phyloP scores from a whole-genome alignment of 2,888 invertebrate species.

The Salticus scenicus region DNA sequence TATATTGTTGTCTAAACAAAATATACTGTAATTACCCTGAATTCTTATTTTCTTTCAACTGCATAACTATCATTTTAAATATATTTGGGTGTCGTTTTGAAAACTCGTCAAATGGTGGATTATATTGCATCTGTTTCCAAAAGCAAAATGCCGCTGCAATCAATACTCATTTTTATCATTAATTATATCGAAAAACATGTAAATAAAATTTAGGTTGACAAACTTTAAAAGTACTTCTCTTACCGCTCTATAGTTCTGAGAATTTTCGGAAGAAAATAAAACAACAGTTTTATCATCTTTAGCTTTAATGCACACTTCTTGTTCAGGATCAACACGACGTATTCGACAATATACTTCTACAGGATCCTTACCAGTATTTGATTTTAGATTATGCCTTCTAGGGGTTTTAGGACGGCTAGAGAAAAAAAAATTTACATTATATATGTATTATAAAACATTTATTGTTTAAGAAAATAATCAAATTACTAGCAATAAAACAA shows the following conservation, averaged over 20 bases:
- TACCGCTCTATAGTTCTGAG: conserved; percentile 27
- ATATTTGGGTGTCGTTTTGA: no score
- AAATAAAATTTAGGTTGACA: no score
- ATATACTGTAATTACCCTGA: no score
- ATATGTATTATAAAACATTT: no score
- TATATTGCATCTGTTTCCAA: no score
- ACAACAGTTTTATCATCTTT: conserved; percentile 75
- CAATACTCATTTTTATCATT: not conserved
- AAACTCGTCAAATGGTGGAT: no score
- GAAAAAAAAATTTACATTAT: not conserved
- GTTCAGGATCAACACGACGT: conserved; percentile 82
- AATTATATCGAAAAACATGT: not conserved
- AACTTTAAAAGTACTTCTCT: conserved; percentile 37
- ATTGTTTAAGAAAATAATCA: no score
- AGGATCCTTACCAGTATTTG: conserved; percentile 78
- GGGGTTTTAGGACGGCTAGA: conserved; percentile 56
- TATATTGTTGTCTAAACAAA: no score
- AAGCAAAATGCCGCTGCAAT: no score
- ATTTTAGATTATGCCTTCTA: conserved; percentile 21
- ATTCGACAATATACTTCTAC: conserved; percentile 93
- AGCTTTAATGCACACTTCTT: conserved; percentile 78
- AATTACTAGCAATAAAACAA: no score
- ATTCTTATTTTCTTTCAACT: no score
- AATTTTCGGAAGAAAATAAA: conserved; percentile 76
- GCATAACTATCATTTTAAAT: no score